phyloP scores from a whole-genome alignment of 1,140 invertebrate genomes.

The Drosophila sulfurigaster region DNA sequence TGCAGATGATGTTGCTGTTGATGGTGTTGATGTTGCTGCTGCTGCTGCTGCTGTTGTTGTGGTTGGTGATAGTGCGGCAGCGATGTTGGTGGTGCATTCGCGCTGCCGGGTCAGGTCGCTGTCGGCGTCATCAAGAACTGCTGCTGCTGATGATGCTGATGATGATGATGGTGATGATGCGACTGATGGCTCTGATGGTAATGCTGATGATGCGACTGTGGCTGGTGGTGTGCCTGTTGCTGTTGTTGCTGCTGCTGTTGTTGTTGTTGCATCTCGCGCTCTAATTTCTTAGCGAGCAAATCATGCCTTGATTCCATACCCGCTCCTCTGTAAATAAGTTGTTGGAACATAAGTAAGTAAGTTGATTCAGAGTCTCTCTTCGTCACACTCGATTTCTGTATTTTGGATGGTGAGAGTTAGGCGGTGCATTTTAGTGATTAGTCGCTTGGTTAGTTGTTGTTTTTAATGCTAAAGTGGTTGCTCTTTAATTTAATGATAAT shows the following conservation, averaged over 20 bases:
- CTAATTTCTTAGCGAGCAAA: constrained; percentile 84
- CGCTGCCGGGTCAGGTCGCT: constrained; percentile 84
- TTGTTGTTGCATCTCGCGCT: constrained; percentile 78
- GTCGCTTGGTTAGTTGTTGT: constrained; percentile 5
- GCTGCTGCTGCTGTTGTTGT: constrained; percentile 50
- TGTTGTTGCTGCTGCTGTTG: constrained; percentile 71
- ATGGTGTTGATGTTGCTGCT: constrained; percentile 28
- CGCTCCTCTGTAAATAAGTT: constrained; percentile 82
- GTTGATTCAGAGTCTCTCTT: not conserved
- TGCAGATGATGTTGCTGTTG: constrained; percentile 31
- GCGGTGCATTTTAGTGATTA: constrained; percentile 35
- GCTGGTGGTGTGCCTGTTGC: constrained; percentile 71
- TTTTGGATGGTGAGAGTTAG: not conserved
- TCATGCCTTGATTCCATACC: constrained; percentile 85
- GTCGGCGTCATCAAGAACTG: constrained; percentile 84
- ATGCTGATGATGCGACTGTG: constrained; percentile 62
- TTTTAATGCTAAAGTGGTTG: constrained; percentile 1
- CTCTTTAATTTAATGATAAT: constrained; percentile 3
- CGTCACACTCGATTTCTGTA: constrained; percentile 9
- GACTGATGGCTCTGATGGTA: constrained; percentile 66
- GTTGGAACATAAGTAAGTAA: constrained; percentile 1
- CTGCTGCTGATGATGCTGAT: constrained; percentile 77
- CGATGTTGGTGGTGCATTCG: constrained; percentile 55
- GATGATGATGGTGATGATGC: constrained; percentile 69
- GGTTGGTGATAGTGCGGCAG: constrained; percentile 51